Conservation (phyloP, 2,113 vertebrate species). For the Larimichthys polyactis region DNA sequence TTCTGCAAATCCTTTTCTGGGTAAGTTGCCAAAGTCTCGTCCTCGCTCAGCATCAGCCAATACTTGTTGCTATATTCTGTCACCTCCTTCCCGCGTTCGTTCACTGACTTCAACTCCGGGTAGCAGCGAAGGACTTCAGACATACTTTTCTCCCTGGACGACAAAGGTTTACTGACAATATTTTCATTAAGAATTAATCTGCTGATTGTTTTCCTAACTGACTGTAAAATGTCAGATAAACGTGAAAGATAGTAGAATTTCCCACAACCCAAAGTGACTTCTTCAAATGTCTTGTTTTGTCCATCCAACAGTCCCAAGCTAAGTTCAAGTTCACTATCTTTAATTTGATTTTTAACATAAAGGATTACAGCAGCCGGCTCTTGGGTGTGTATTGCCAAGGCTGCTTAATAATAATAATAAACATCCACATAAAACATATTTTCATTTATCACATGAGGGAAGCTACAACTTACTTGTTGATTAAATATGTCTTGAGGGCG, state of each 20-base stretch:
- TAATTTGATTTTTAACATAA: neutral
- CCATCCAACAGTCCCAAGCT: no score
- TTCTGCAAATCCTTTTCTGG: conserved; percentile 88
- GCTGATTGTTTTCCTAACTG: neutral
- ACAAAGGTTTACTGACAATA: neutral
- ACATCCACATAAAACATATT: neutral
- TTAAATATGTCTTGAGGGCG: conserved; percentile 89
- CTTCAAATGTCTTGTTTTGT: no score
- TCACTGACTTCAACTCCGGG: conserved; percentile 89
- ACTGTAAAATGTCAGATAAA: neutral
- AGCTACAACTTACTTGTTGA: conserved; percentile 87
- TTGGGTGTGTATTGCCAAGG: neutral
- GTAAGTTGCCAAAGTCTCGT: conserved; percentile 83
- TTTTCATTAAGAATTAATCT: neutral
- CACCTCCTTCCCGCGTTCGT: conserved; percentile 91
- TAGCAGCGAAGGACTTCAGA: conserved; percentile 89
- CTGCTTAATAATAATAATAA: neutral
- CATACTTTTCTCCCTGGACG: conserved; percentile 85
- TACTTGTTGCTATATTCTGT: conserved; percentile 94
- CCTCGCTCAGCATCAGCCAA: conserved; percentile 95
- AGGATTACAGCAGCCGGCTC: neutral
- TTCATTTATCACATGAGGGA: neutral
- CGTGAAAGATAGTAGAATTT: no score
- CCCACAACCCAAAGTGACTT: no score
- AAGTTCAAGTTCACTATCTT: no score